These are phyloP conservation scores for Pyxicephalus adspersus DNA, from an alignment of 2,113 vertebrate species.

Conservation along the genomic window DNA sequence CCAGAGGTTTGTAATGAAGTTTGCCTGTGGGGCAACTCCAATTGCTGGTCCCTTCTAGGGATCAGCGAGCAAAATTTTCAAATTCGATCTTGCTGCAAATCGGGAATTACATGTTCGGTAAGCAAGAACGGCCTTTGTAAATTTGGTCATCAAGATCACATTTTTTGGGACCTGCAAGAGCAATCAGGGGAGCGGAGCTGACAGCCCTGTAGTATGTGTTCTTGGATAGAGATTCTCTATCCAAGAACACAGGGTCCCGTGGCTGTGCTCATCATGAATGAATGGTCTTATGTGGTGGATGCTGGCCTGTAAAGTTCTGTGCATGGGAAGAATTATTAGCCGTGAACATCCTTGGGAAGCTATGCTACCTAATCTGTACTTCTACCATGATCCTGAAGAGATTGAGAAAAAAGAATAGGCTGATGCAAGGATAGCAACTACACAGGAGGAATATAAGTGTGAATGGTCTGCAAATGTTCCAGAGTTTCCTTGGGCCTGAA, in stretches of 20 bases:
- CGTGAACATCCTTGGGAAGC: constrained; percentile 97
- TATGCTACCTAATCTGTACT: constrained; percentile 98
- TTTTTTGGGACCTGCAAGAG: no score
- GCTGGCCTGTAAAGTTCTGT: constrained; percentile 92
- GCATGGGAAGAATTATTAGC: constrained; percentile 95
- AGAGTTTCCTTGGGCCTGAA: constrained; percentile 88
- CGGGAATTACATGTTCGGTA: no score
- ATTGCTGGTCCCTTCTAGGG: constrained; percentile 97
- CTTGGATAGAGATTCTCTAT: no score
- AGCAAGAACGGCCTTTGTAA: no score
- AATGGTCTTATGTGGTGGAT: constrained; percentile 99
- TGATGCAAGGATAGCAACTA: constrained; percentile 93
- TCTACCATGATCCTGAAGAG: constrained; percentile 98
- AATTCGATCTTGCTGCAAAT: no score
- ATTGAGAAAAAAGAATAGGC: constrained; percentile 99
- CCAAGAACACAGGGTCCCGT: no score
- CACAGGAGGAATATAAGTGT: constrained; percentile 95
- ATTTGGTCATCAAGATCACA: no score
- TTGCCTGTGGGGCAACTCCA: constrained; percentile 91
- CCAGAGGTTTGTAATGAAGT: constrained; percentile 96
- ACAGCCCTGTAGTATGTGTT: no score
- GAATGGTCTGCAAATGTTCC: constrained; percentile 93
- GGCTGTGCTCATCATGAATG: no score
- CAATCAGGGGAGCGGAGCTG: no score
- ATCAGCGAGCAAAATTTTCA: no score